phyloP scores from a whole-genome alignment of 2,888 invertebrate genomes.

The Rutpela maculata region DNA sequence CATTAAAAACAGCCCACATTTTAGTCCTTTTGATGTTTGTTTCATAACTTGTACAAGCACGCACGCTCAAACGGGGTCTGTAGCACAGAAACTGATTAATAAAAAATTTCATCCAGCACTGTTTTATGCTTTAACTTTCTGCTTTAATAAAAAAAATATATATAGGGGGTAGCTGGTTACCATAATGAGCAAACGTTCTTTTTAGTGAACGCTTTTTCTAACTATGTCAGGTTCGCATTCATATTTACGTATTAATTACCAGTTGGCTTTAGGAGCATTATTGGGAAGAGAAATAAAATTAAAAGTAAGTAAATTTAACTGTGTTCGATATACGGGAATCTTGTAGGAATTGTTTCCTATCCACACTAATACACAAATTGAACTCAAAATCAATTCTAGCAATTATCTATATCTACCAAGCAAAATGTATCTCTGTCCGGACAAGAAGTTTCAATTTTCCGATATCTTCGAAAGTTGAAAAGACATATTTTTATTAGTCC shows the following conservation, averaged over 20 bases:
- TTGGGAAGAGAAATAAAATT: too few species aligned
- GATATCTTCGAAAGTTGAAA: too few species aligned
- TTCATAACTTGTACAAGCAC: slow-evolving; percentile 25
- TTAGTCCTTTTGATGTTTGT: slow-evolving; percentile 24
- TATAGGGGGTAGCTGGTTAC: background rate
- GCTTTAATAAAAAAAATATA: slow-evolving; percentile 21
- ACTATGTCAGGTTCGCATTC: background rate
- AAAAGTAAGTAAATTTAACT: too few species aligned
- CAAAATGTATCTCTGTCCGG: too few species aligned
- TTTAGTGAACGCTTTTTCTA: background rate
- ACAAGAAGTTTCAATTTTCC: too few species aligned
- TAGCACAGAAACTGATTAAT: slow-evolving; percentile 20
- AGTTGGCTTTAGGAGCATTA: background rate
- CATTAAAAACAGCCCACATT: slow-evolving; percentile 12
- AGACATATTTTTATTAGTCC: too few species aligned
- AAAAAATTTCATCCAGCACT: slow-evolving; percentile 17
- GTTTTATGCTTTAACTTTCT: slow-evolving; percentile 19
- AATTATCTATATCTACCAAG: too few species aligned
- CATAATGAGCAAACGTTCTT: slow-evolving; percentile 2
- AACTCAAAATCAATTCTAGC: too few species aligned
- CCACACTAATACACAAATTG: too few species aligned
- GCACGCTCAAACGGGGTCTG: slow-evolving; percentile 13
- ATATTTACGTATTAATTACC: background rate
- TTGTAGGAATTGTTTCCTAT: too few species aligned
- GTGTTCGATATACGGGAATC: too few species aligned